These are phyloP conservation scores for Chouioia cunea DNA, from an alignment of 2,888 invertebrate species.

Conservation along the genomic window DNA sequence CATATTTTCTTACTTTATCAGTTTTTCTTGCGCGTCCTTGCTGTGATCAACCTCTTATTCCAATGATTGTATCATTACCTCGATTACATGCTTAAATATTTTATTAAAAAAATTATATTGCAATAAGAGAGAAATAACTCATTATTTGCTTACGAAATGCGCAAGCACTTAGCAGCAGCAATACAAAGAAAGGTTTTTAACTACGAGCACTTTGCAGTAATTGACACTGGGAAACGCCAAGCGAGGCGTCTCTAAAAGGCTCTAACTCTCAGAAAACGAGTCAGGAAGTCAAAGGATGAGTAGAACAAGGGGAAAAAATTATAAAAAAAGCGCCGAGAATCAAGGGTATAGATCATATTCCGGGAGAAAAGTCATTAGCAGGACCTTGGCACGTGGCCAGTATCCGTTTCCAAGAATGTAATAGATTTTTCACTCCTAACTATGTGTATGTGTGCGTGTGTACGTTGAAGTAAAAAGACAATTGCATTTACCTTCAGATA, in stretches of 20 bases:
- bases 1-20: no score
- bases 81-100: no score
- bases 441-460: slow-evolving; percentile 18
- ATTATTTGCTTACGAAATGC: neutral
- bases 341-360: slow-evolving; percentile 57
- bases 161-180: neutral
- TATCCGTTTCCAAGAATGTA: slow-evolving; percentile 63
- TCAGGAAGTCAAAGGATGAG: neutral
- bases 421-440: slow-evolving; percentile 62
- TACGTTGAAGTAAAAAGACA: slow-evolving; percentile 52
- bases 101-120: no score
- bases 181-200: neutral
- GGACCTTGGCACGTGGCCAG: slow-evolving; percentile 60
- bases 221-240: neutral
- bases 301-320: slow-evolving; percentile 4
- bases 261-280: no score
- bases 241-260: no score
- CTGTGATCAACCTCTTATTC: no score
- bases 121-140: no score
- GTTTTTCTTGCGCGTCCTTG: no score
- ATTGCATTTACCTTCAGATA: slow-evolving; percentile 58
- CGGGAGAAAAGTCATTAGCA: slow-evolving; percentile 63
- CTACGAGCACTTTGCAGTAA: neutral
- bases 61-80: no score
- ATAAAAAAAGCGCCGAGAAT: slow-evolving; percentile 39